Evolutionary conservation across 2,888 invertebrate species (phyloP).

Genomic region (Conchocele bisecta): DNA sequence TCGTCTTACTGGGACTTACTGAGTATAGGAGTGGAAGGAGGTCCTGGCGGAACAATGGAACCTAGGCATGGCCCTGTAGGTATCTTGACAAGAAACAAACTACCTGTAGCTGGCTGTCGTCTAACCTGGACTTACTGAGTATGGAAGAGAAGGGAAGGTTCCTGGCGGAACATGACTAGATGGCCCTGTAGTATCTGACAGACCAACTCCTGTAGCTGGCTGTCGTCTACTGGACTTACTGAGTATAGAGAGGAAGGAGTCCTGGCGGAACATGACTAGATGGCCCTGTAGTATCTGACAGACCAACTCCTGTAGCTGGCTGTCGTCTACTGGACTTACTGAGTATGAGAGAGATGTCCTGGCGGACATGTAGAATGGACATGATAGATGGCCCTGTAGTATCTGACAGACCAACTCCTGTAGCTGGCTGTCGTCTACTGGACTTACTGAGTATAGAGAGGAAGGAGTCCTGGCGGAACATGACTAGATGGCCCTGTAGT

Average conservation of each 20-base stretch:
- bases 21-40: too few relatives aligned
- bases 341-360: constrained; percentile 83
- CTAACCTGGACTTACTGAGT: constrained; percentile 82
- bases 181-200: constrained; percentile 95
- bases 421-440: too few relatives aligned
- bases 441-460: constrained; percentile 83
- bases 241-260: constrained; percentile 83
- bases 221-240: constrained; percentile 89
- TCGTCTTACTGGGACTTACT: too few relatives aligned
- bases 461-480: constrained; percentile 84
- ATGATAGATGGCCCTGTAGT: constrained; percentile 90
- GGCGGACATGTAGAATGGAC: too few relatives aligned
- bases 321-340: constrained; percentile 83
- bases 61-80: too few relatives aligned
- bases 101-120: too few relatives aligned
- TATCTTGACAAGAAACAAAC: too few relatives aligned
- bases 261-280: constrained; percentile 84
- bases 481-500: constrained; percentile 90
- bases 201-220: constrained; percentile 93
- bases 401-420: constrained; percentile 95
- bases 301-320: constrained; percentile 94
- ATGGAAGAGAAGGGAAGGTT: constrained; percentile 83
- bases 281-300: constrained; percentile 95
- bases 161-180: constrained; percentile 84
- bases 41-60: too few relatives aligned